Percentiles rank a stretch among this genome's conserved stretches.
phyloP scores from a whole-genome alignment of 2,113 vertebrate species.

The Apeltes quadracus region DNA sequence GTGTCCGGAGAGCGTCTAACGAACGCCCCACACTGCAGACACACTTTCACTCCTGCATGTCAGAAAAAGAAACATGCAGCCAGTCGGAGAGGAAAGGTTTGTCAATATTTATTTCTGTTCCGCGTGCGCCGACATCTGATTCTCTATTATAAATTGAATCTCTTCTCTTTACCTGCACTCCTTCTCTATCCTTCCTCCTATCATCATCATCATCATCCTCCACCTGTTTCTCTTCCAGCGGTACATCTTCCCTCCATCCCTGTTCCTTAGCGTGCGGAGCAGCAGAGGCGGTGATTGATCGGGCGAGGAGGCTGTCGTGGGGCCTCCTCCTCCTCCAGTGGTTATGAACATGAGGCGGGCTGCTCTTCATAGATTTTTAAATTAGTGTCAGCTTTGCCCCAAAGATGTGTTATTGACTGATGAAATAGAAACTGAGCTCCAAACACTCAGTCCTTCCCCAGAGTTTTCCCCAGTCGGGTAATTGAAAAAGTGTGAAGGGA shows the following conservation, averaged over 20 bases:
- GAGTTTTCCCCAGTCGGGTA: conserved; percentile 82
- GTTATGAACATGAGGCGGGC: conserved; percentile 81
- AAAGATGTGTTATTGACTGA: conserved; percentile 87
- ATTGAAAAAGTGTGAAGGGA: conserved; percentile 83
- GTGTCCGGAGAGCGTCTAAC: conserved; percentile 32
- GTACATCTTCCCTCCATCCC: conserved; percentile 15
- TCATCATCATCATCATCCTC: conserved; percentile 49
- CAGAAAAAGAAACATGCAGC: background rate
- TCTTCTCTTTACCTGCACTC: conserved; percentile 31
- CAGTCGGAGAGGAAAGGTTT: conserved; percentile 14
- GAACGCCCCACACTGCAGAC: conserved; percentile 13
- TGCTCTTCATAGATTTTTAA: conserved; percentile 86
- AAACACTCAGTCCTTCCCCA: conserved; percentile 80
- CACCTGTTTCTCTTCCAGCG: conserved; percentile 46
- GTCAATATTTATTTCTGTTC: conserved; percentile 58
- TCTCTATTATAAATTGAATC: background rate
- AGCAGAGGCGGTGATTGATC: conserved; percentile 77
- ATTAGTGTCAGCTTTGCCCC: conserved; percentile 85
- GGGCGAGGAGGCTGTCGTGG: conserved; percentile 56
- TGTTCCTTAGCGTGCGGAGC: conserved; percentile 24
- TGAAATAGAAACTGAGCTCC: conserved; percentile 83
- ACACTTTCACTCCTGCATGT: background rate
- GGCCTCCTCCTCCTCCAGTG: conserved; percentile 63
- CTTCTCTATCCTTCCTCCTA: conserved; percentile 20
- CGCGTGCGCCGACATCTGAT: background rate